Base-by-base conservation (phyloP, 2,797 vertebrate genomes). In the Phaenicophaeus curvirostris region DNA sequence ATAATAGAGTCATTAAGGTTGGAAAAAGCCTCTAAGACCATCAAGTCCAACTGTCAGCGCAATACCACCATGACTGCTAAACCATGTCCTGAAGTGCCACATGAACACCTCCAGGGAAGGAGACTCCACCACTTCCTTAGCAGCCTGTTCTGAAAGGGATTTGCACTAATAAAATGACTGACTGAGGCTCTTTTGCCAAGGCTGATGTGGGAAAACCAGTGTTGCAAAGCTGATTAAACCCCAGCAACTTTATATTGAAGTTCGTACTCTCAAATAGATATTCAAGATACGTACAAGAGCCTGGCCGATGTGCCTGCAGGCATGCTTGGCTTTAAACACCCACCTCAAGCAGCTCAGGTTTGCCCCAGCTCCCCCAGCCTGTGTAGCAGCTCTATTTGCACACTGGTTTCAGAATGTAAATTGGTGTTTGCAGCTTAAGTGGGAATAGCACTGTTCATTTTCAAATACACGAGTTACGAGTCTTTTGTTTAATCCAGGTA, bases 271-370 rank as follows among this genome's bases (percentile, higher is more conserved):
- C 54, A 46, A 28, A 31, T 25, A 16, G n/a, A 1, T 3, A 7
- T 2, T 7, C 75, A 31, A 19, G 24, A 25, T 24, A 6, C 2
- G 0, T 6, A 7, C 7, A 13, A 65, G 12, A 65, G 14, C 21
- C 28, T 15, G 39, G 51, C 24, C 2, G 6, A 6, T 19, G 66
- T 46, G 37, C 16, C 79, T 57, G 35, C 5, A 7, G 4, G 3
- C 2, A 3, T 11, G 10, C 18, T 15, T 37, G 12, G 35, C 15
- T 23, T 82, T 54, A 37, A 54, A 23, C 13, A 35, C 12, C 28
- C 2, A 1, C 33, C 20, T 48, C 15, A 9, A 10, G 57, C 20
- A 13, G 44, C 53, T 48, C 31, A 9, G 6, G 1, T 55, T 39
- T 67, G 27, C 10, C 33, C 31, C 28, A 27, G 15, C 15, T n/a